phyloP scores from a whole-genome alignment of 2,113 vertebrate species.

The Ictalurus furcatus region DNA sequence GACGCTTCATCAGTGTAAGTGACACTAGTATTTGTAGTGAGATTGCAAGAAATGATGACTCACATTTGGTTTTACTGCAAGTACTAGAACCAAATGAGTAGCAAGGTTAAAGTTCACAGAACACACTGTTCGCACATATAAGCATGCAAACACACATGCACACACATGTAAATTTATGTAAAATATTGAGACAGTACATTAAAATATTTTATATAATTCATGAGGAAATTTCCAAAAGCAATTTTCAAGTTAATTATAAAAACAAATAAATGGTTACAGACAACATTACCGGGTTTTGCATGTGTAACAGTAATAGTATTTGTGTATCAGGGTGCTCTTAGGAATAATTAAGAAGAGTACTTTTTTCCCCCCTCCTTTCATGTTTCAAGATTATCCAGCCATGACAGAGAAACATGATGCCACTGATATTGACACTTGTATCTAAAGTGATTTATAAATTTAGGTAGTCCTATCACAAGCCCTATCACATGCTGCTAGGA shows the following conservation, averaged over 20 bases:
- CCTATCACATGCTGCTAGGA: background rate
- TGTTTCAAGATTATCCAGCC: background rate
- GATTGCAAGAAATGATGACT: background rate
- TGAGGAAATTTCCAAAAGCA: background rate
- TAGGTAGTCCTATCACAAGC: background rate
- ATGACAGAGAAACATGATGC: background rate
- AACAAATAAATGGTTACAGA: background rate
- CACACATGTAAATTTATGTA: background rate
- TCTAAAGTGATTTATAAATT: background rate
- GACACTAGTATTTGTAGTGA: background rate
- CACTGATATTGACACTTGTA: background rate
- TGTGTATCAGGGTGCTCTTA: background rate
- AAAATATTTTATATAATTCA: background rate
- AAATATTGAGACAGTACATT: background rate
- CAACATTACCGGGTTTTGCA: background rate
- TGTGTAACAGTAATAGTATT: background rate
- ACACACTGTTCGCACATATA: background rate
- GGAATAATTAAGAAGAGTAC: background rate
- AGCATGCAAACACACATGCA: background rate
- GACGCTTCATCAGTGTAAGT: constrained; percentile 83
- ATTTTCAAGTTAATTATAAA: background rate
- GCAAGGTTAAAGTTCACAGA: background rate
- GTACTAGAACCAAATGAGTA: background rate
- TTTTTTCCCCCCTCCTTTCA: too few species aligned
- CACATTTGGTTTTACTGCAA: background rate